A percentile compares a stretch with the other conserved stretches of the same genome.
These are phyloP conservation scores for Nemurella pictetii DNA, from an alignment of 2,888 invertebrate genomes.

Conservation along the genomic window DNA sequence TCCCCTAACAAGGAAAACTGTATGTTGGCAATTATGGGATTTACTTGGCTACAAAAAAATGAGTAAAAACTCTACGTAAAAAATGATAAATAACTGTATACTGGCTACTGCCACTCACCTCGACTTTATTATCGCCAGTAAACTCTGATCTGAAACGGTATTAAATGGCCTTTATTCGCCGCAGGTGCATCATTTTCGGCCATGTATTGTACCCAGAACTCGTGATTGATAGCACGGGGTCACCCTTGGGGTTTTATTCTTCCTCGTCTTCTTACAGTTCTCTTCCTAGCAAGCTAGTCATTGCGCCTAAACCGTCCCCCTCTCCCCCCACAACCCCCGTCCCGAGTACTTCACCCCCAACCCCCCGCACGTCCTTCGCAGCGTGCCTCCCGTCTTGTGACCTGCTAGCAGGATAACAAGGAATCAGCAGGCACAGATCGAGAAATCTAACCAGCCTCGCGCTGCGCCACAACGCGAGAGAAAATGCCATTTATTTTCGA, in stretches of 20 bases:
- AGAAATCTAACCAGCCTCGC: not conserved
- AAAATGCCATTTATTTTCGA: conserved; percentile 11
- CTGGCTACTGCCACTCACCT: no score
- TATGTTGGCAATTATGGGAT: no score
- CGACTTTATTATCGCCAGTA: no score
- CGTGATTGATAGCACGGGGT: conserved; percentile 28
- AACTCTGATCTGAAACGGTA: no score
- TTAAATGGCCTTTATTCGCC: no score
- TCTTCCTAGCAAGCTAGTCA: conserved; percentile 6
- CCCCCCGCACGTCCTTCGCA: not conserved
- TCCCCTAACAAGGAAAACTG: no score
- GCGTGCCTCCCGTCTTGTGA: not conserved
- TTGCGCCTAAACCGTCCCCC: conserved; percentile 3
- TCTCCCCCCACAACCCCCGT: not conserved
- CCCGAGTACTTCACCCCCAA: not conserved
- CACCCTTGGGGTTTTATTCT: conserved; percentile 30
- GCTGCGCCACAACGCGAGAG: not conserved
- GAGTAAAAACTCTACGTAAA: no score
- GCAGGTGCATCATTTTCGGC: conserved; percentile 1
- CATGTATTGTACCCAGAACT: conserved; percentile 21
- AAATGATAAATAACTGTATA: no score
- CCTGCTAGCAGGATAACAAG: conserved; percentile 11
- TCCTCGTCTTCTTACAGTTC: conserved; percentile 4
- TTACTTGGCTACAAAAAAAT: no score
- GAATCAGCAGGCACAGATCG: conserved; percentile 15